Evolutionary conservation across 35 echinoderm and acorn worm species (phyloP).

Genomic region (Ophiothrix spiculata): DNA sequence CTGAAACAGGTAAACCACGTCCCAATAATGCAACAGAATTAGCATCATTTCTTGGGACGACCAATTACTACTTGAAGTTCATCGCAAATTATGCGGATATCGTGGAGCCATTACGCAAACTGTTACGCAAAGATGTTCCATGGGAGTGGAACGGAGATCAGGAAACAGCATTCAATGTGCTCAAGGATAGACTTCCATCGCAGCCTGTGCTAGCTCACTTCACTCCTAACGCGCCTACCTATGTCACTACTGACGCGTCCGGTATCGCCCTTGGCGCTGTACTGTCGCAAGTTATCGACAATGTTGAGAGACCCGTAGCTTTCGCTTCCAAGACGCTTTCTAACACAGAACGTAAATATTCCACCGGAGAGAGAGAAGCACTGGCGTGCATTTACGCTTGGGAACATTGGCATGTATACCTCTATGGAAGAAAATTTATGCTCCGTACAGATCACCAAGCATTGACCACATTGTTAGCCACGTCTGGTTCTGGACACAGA

Average conservation of each 20-base stretch:
- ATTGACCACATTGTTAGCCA: slow-evolving; percentile 32
- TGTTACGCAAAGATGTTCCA: too few species aligned
- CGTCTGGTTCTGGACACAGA: too few species aligned
- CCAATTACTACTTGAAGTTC: too few species aligned
- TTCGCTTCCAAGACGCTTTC: slow-evolving; percentile 41
- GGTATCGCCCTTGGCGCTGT: slow-evolving; percentile 53
- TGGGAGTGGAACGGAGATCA: too few species aligned
- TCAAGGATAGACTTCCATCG: slow-evolving; percentile 26
- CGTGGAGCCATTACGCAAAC: too few species aligned
- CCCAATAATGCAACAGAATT: too few species aligned
- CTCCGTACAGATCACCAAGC: slow-evolving; percentile 60
- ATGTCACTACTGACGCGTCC: slow-evolving; percentile 55
- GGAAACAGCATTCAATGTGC: background rate
- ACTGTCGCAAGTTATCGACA: slow-evolving; percentile 47
- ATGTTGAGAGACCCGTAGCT: slow-evolving; percentile 40
- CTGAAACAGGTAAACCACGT: too few species aligned
- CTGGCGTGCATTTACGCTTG: too few species aligned
- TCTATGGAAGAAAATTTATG: slow-evolving; percentile 47
- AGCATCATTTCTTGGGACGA: too few species aligned
- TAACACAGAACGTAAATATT: slow-evolving; percentile 55
- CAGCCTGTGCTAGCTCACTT: slow-evolving; percentile 30
- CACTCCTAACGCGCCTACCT: background rate
- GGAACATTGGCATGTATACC: slow-evolving; percentile 46
- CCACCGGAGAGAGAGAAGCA: slow-evolving; percentile 32
- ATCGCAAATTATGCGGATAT: too few species aligned